Base-by-base conservation (phyloP, 1,140 invertebrate species). In the Hycleus cichorii region DNA sequence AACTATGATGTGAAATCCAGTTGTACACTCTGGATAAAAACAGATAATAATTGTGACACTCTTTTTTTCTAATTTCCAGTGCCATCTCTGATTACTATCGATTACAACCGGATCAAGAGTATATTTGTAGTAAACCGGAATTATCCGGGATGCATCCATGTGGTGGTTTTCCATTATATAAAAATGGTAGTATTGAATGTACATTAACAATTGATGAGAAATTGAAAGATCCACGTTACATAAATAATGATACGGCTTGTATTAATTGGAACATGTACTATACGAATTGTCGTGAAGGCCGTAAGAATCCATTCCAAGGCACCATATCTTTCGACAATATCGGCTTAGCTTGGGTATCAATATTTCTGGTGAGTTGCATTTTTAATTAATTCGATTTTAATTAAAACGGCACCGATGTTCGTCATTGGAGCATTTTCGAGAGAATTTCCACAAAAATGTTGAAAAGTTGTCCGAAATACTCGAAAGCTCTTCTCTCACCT, bases 231-330 rank as follows among this genome's bases (percentile, higher is more conserved):
- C 64, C 65, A 0, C 43, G 66, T 18, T 69, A 67, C 40, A 51
- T 47, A 1, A 49, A 63, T 46, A 59, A 68, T 48, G 67, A 67
- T 48, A 44, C 45, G 10, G 54, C 83, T 25, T 99, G 97, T 76
- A 89, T 99, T 66, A 96, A 99, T 80, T 99, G 96, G 96, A 97
- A 99, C 78, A 89, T 95, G 77, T 99, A 99, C 78, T 99, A 98
- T 73, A 95, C 91, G 4, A 86, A 90, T 66, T 99, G 97, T 76
- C 85, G 85, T 49, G 85, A 94, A 53, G 88, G 90, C 56, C 93
- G 93, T 44, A 85, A 88, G 66, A 99, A 99, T 81, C 97, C 97
- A 24, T 99, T 98, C 76, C 93, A 97, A 78, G 96, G 96, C 43
- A 97, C 97, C 24, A 98, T 99, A 68, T 97, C 95, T 10, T 99